Conservation (phyloP, 2,797 vertebrate genomes). For the Cirrhinus mrigala region DNA sequence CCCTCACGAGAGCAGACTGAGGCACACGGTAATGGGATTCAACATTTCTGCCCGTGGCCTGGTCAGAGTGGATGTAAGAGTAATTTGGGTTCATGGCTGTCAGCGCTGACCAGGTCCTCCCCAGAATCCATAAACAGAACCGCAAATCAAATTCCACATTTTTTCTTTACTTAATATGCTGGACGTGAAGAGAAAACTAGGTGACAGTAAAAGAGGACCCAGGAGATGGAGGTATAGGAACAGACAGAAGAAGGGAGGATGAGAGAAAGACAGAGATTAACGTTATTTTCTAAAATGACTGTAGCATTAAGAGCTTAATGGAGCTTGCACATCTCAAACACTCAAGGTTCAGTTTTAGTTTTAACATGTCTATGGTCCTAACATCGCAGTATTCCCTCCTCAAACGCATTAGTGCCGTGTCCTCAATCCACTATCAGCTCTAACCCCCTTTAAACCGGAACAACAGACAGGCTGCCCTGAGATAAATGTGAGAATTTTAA, state of each 20-base stretch:
- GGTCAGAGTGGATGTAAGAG: constrained; percentile 64
- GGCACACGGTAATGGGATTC: constrained; percentile 45
- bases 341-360: constrained; percentile 39
- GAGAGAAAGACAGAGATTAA: constrained; percentile 25
- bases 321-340: constrained; percentile 37
- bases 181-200: background rate
- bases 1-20: constrained; percentile 4
- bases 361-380: constrained; percentile 31
- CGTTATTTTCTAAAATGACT: constrained; percentile 35
- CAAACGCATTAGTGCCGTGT: constrained; percentile 32
- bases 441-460: constrained; percentile 39
- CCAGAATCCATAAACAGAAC: constrained; percentile 57
- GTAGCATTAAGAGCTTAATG: constrained; percentile 42
- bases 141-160: constrained; percentile 52
- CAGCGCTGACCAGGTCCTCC: constrained; percentile 45
- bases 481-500: constrained; percentile 62
- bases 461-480: constrained; percentile 49
- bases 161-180: constrained; percentile 24
- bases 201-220: background rate
- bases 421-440: constrained; percentile 29
- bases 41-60: constrained; percentile 50
- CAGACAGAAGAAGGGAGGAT: background rate
- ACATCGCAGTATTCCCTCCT: constrained; percentile 24
- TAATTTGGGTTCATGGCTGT: constrained; percentile 61
- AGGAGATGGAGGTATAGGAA: constrained; percentile 11